A percentile compares a stretch with the other conserved stretches of the same genome.
These are phyloP conservation scores for Electrophaes corylata DNA, from an alignment of 2,888 invertebrate genomes.

Conservation along the genomic window DNA sequence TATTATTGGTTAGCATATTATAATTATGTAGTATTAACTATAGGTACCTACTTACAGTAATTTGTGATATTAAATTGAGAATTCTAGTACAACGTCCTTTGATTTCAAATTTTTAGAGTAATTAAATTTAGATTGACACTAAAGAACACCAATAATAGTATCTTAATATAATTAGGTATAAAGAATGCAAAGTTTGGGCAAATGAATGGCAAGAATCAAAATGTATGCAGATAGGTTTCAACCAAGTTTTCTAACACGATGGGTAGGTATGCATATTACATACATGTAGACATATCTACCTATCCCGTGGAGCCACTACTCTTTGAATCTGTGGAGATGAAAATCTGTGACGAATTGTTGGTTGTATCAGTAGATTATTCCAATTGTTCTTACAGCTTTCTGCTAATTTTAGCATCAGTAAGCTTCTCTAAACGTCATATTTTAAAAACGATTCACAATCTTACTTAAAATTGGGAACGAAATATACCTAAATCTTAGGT, in stretches of 20 bases:
- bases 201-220: conserved; percentile 21
- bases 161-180: conserved; percentile 54
- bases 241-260: background rate
- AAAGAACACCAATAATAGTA: conserved; percentile 80
- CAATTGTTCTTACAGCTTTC: background rate
- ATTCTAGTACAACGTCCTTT: conserved; percentile 77
- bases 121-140: conserved; percentile 74
- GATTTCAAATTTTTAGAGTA: conserved; percentile 72
- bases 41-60: conserved; percentile 58
- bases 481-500: no score
- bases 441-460: no score
- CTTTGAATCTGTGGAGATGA: background rate
- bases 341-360: background rate
- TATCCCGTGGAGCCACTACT: no score
- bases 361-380: background rate
- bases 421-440: no score
- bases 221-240: conserved; percentile 1
- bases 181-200: conserved; percentile 29
- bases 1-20: conserved; percentile 62
- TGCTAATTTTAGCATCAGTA: no score
- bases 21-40: conserved; percentile 66
- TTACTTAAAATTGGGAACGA: no score
- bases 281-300: no score
- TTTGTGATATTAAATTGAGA: conserved; percentile 82
- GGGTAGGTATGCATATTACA: no score